phyloP scores from a whole-genome alignment of 2,113 vertebrate genomes.

The Dissostichus mawsoni region DNA sequence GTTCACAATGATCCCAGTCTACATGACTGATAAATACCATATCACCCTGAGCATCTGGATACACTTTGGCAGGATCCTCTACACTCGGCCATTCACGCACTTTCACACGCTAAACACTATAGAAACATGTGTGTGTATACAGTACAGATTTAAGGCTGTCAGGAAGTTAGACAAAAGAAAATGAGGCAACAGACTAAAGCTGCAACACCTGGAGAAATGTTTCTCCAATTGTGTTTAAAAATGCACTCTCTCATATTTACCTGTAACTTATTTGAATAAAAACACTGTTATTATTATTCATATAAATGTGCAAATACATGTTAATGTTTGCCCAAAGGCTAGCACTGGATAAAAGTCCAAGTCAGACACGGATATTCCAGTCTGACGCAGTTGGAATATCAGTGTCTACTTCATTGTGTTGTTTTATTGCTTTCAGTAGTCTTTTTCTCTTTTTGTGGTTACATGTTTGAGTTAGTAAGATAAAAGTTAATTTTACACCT shows the following conservation, averaged over 20 bases:
- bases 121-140: conserved; percentile 18
- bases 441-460: background rate
- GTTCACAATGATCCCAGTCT: conserved; percentile 72
- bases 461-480: too few relatives aligned
- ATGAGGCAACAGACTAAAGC: background rate
- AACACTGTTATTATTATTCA: background rate
- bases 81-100: conserved; percentile 48
- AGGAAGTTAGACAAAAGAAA: background rate
- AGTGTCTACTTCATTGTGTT: background rate
- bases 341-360: background rate
- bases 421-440: background rate
- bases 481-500: too few relatives aligned
- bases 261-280: background rate
- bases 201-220: background rate
- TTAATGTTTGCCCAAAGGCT: too few relatives aligned
- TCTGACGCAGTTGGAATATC: too few relatives aligned
- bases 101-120: conserved; percentile 13
- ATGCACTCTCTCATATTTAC: background rate
- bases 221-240: background rate
- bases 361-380: background rate
- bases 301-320: too few relatives aligned
- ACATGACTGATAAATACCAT: conserved; percentile 74
- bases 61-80: conserved; percentile 65
- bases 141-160: background rate
- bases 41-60: conserved; percentile 78